Evolutionary conservation across 2,797 vertebrate species (phyloP).

Genomic region (Eulemur rubriventer): DNA sequence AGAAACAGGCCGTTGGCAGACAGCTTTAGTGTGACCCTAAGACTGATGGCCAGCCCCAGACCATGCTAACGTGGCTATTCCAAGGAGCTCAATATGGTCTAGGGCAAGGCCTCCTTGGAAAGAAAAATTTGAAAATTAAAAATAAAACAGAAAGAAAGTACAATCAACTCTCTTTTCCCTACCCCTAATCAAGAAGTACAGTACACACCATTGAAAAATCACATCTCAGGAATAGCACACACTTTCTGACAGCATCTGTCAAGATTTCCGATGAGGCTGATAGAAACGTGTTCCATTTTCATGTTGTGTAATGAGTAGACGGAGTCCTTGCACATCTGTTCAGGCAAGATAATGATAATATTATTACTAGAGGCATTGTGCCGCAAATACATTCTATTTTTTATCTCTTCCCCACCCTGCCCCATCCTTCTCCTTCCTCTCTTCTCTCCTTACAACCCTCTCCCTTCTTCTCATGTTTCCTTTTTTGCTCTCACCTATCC

Average conservation of each 20-base stretch:
- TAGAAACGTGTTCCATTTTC: constrained; percentile 40
- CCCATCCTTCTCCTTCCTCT: background rate
- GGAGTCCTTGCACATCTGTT: constrained; percentile 43
- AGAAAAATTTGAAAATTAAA: constrained; percentile 32
- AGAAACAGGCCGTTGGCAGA: background rate
- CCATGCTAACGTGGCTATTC: background rate
- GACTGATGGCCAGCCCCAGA: background rate
- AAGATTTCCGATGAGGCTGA: constrained; percentile 16
- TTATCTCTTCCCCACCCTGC: background rate
- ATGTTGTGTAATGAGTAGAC: constrained; percentile 37
- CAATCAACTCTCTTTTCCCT: background rate
- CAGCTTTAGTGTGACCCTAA: background rate
- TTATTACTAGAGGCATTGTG: background rate
- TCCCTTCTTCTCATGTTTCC: background rate
- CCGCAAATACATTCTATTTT: background rate
- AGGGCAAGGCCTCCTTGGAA: background rate
- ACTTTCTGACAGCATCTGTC: constrained; percentile 51
- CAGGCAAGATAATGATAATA: constrained; percentile 35
- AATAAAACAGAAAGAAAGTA: background rate
- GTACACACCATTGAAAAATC: constrained; percentile 36
- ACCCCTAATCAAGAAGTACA: constrained; percentile 9
- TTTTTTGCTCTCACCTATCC: background rate
- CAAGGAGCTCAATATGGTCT: background rate
- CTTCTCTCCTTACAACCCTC: background rate
- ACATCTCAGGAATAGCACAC: constrained; percentile 6